A percentile compares a stretch with the other conserved stretches of the same genome.
phyloP scores from a whole-genome alignment of 2,113 vertebrate species.

The Embiotoca jacksoni region DNA sequence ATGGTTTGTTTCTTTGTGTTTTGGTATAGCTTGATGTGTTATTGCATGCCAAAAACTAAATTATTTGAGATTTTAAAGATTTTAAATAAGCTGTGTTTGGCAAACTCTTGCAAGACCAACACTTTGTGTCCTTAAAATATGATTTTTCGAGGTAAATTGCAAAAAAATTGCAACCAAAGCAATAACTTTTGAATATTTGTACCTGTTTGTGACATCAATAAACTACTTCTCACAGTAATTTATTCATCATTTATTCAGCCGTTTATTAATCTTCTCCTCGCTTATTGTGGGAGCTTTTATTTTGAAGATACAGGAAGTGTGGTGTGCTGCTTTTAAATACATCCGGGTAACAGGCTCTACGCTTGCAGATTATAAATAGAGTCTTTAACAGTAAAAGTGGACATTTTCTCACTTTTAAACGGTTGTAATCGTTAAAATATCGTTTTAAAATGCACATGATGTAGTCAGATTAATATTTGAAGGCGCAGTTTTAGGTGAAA shows the following conservation, averaged over 20 bases:
- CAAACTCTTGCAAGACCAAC: too few relatives aligned
- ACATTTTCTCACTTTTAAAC: not conserved
- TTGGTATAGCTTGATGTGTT: not conserved
- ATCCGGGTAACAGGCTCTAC: constrained; percentile 28
- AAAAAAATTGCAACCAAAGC: not conserved
- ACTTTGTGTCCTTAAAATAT: too few relatives aligned
- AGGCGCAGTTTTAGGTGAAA: accelerated
- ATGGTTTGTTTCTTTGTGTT: constrained; percentile 1
- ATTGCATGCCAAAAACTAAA: too few relatives aligned
- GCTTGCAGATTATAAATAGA: not conserved
- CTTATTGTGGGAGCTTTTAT: constrained; percentile 28
- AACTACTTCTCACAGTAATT: constrained; percentile 2
- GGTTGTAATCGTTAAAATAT: not conserved
- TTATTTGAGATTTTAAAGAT: too few relatives aligned
- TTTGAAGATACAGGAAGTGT: constrained; percentile 39
- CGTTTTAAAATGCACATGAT: accelerated
- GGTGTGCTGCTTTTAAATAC: not conserved
- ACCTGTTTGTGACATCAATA: constrained; percentile 28
- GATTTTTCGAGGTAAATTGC: not conserved
- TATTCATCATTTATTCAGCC: too few relatives aligned
- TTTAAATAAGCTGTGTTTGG: too few relatives aligned
- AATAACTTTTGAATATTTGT: constrained; percentile 1
- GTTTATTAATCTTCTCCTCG: too few relatives aligned
- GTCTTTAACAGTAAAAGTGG: not conserved
- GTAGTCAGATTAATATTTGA: not conserved